phyloP scores from a whole-genome alignment of 2,888 invertebrate species.

The Catocala sponsa region DNA sequence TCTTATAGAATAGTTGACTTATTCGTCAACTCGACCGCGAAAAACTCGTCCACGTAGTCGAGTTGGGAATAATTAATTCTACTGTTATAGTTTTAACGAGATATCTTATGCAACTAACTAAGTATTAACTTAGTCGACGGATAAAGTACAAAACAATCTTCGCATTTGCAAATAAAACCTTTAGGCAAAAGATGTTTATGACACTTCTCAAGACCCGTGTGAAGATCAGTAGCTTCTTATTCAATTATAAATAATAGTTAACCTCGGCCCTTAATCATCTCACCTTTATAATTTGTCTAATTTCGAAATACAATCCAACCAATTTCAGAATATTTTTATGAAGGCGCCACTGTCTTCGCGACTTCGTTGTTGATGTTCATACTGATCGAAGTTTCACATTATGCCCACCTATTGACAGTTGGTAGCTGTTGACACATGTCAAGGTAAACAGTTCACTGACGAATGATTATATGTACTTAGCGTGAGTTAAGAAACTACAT shows the following conservation, averaged over 20 bases:
- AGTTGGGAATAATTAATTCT: too few relatives aligned
- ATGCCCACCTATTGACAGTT: not conserved
- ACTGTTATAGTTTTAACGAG: too few relatives aligned
- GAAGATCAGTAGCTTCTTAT: not conserved
- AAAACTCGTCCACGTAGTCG: too few relatives aligned
- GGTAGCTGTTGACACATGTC: constrained; percentile 27
- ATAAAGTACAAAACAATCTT: too few relatives aligned
- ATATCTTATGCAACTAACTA: too few relatives aligned
- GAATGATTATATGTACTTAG: constrained; percentile 20
- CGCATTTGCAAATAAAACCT: not conserved
- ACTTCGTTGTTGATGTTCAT: not conserved
- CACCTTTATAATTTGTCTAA: constrained; percentile 14
- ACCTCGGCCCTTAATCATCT: constrained; percentile 9
- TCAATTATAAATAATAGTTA: constrained; percentile 5
- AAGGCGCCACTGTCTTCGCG: not conserved
- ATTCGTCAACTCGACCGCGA: too few relatives aligned
- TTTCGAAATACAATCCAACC: not conserved
- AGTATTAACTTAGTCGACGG: too few relatives aligned
- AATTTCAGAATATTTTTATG: not conserved
- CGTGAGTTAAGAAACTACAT: constrained; percentile 16
- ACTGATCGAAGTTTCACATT: not conserved
- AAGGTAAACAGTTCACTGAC: constrained; percentile 34
- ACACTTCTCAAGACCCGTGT: not conserved
- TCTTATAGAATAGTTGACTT: too few relatives aligned
- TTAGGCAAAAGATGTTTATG: not conserved